These are phyloP conservation scores for Clarias fuscus DNA, from an alignment of 2,797 vertebrate species.

Conservation along the genomic window DNA sequence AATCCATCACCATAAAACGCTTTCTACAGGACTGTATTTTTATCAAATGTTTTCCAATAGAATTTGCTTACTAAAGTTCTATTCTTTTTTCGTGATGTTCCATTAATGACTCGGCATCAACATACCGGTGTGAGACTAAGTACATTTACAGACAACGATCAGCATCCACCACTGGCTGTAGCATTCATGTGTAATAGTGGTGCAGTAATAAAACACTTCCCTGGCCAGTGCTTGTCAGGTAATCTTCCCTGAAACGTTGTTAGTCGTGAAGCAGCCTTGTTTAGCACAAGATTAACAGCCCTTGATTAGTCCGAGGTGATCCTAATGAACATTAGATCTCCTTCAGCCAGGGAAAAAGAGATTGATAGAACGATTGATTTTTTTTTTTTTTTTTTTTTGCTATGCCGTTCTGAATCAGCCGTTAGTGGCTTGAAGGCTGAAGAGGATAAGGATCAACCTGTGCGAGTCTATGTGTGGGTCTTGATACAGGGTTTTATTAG, in stretches of 20 bases:
- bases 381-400: background rate
- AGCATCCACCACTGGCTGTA: background rate
- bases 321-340: constrained; percentile 44
- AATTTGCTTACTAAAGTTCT: too few relatives aligned
- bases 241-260: constrained; percentile 46
- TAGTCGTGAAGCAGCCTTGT: background rate
- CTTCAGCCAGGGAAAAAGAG: constrained; percentile 3
- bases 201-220: constrained; percentile 31
- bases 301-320: constrained; percentile 46
- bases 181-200: background rate
- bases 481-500: background rate
- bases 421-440: constrained; percentile 8
- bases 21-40: too few relatives aligned
- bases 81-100: too few relatives aligned
- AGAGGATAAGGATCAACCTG: constrained; percentile 3
- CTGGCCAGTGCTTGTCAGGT: constrained; percentile 38
- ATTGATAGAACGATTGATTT: constrained; percentile 43
- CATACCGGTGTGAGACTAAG: background rate
- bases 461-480: background rate
- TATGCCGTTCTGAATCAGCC: background rate
- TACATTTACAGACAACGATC: background rate
- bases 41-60: too few relatives aligned
- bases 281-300: constrained; percentile 18
- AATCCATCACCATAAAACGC: too few relatives aligned
- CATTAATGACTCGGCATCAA: background rate